These are phyloP conservation scores for Solen grandis DNA, from an alignment of 1,140 invertebrate species.

Conservation along the genomic window DNA sequence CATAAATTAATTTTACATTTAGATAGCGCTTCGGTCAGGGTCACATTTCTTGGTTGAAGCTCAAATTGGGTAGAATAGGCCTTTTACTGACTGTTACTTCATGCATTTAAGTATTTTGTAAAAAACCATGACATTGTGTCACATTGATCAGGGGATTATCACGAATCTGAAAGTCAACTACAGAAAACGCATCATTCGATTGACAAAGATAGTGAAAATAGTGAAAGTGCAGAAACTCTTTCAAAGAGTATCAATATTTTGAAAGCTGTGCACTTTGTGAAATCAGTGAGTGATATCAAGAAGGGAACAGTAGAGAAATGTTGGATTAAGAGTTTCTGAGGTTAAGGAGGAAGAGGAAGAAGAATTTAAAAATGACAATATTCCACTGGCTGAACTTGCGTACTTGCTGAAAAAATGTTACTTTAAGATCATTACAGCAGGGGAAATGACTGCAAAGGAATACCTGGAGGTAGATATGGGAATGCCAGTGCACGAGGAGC, in stretches of 20 bases:
- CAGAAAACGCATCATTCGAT: too few relatives aligned
- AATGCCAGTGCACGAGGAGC: conserved; percentile 15
- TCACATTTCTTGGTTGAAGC: too few relatives aligned
- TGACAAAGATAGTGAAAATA: too few relatives aligned
- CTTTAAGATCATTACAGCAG: not conserved
- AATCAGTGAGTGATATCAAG: conserved; percentile 14
- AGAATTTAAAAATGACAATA: conserved; percentile 6
- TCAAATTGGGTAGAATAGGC: too few relatives aligned
- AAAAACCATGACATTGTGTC: too few relatives aligned
- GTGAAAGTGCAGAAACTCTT: conserved; percentile 2
- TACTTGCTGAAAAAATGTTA: conserved; percentile 9
- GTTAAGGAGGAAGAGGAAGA: too few relatives aligned
- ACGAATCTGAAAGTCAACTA: conserved; percentile 17
- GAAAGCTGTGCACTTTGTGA: conserved; percentile 7
- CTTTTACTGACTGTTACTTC: too few relatives aligned
- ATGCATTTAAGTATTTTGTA: too few relatives aligned
- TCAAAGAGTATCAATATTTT: conserved; percentile 29
- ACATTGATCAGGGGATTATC: conserved; percentile 14
- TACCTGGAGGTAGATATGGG: not conserved
- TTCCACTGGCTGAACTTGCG: conserved; percentile 9
- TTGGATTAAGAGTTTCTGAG: too few relatives aligned
- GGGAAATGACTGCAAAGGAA: not conserved
- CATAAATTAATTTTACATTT: too few relatives aligned
- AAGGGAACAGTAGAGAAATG: conserved; percentile 13
- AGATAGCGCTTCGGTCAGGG: too few relatives aligned